These are phyloP conservation scores for Melinaea menophilus DNA, from an alignment of 2,888 invertebrate genomes.

Conservation along the genomic window DNA sequence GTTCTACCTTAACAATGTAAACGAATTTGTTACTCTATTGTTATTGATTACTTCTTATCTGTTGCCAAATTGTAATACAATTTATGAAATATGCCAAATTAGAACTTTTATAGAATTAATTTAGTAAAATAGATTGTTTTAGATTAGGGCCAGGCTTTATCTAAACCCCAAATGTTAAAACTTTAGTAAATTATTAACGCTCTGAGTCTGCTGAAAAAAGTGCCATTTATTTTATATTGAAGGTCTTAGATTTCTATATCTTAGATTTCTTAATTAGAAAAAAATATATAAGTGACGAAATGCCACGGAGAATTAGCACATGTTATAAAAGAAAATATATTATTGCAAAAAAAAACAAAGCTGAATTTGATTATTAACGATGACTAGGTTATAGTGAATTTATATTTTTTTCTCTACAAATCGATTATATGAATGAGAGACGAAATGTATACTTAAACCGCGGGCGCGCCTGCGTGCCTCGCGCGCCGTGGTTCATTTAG, in stretches of 20 bases:
- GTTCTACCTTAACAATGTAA: conserved; percentile 65
- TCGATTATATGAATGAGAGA: background rate
- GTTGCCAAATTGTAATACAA: conserved; percentile 34
- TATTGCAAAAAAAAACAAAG: background rate
- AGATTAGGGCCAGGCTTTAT: conserved; percentile 50
- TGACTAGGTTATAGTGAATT: background rate
- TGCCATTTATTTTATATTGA: conserved; percentile 44
- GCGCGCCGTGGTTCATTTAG: conserved; percentile 30
- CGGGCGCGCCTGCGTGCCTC: background rate
- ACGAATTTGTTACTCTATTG: conserved; percentile 51
- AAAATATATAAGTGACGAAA: conserved; percentile 17
- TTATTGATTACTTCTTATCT: conserved; percentile 40
- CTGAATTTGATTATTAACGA: background rate
- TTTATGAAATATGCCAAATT: conserved; percentile 43
- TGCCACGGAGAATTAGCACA: conserved; percentile 15
- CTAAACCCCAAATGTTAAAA: conserved; percentile 42
- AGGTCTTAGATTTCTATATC: conserved; percentile 27
- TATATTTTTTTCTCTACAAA: conserved; percentile 5
- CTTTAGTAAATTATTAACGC: conserved; percentile 35
- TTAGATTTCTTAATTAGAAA: conserved; percentile 25
- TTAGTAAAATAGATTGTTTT: conserved; percentile 50
- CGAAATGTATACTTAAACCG: background rate
- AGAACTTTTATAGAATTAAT: conserved; percentile 41
- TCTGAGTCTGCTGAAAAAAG: conserved; percentile 41
- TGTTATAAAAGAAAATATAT: background rate